Percentiles rank a stretch among this genome's conserved stretches.
These are phyloP conservation scores for Xanthostigma xanthostigma DNA, from an alignment of 2,888 invertebrate species.

Conservation along the genomic window DNA sequence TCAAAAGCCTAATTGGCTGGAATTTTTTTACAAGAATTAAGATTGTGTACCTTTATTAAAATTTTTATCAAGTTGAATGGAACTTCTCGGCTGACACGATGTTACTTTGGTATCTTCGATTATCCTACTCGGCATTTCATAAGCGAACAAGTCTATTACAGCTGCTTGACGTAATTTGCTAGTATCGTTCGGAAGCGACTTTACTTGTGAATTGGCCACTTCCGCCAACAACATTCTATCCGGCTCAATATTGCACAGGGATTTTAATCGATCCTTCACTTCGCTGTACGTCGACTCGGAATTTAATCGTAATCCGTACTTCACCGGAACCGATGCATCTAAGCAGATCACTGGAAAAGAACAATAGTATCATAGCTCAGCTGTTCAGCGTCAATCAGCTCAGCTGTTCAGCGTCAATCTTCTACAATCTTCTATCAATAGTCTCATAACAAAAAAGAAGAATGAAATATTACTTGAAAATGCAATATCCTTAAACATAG, in stretches of 20 bases:
- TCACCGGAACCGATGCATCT: constrained; percentile 69
- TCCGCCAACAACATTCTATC: constrained; percentile 56
- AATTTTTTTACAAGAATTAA: no score
- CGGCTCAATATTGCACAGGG: constrained; percentile 42
- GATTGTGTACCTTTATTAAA: no score
- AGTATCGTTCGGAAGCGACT: constrained; percentile 37
- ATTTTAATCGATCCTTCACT: constrained; percentile 54
- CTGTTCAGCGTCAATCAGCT: no score
- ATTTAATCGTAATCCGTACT: constrained; percentile 71
- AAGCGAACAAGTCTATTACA: constrained; percentile 47
- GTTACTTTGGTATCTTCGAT: constrained; percentile 13
- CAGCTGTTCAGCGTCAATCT: no score
- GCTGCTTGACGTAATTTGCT: constrained; percentile 33
- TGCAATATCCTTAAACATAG: no score
- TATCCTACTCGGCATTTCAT: constrained; percentile 42
- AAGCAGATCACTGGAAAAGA: constrained; percentile 47
- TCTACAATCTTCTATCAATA: no score
- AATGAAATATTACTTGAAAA: no score
- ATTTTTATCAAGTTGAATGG: no score
- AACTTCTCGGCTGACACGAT: neutral
- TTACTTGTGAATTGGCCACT: constrained; percentile 52
- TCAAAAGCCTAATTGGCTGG: no score
- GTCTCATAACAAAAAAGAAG: neutral
- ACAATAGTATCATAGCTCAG: no score
- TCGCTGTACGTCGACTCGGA: constrained; percentile 69